phyloP scores from a whole-genome alignment of 1,140 invertebrate species.

The Amphibalanus amphitrite region DNA sequence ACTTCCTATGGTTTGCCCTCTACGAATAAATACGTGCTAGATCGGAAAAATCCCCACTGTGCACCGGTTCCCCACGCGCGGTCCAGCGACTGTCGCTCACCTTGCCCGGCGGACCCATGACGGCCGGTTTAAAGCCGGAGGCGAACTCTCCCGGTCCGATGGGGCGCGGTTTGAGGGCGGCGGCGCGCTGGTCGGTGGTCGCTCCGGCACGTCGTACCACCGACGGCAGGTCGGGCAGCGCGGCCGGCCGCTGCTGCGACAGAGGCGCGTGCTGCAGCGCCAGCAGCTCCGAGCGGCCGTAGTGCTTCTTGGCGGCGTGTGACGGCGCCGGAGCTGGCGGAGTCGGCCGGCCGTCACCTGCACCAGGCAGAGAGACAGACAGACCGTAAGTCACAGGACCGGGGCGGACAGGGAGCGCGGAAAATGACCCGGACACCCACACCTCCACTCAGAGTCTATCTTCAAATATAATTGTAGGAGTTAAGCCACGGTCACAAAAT shows the following conservation, averaged over 20 bases:
- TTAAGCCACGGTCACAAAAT: too few species aligned
- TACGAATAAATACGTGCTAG: too few species aligned
- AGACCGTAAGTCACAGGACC: too few species aligned
- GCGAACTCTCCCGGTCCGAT: neutral
- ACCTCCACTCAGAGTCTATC: too few species aligned
- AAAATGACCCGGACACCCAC: too few species aligned
- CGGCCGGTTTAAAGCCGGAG: neutral
- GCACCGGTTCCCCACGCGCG: neutral
- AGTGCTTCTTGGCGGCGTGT: neutral
- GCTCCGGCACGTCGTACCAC: neutral
- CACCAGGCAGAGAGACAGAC: too few species aligned
- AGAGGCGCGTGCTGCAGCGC: neutral
- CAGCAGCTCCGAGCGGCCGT: neutral
- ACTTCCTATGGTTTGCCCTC: too few species aligned
- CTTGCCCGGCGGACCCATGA: neutral
- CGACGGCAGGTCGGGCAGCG: neutral
- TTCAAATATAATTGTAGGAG: too few species aligned
- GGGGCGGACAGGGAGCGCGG: too few species aligned
- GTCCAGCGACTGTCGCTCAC: neutral
- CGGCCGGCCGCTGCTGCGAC: neutral
- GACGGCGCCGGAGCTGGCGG: too few species aligned
- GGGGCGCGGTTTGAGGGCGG: neutral
- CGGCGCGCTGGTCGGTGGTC: neutral
- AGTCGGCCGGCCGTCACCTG: neutral
- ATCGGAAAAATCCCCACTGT: too few species aligned